phyloP scores from a whole-genome alignment of 2,797 vertebrate species.

The Gymnoscopelus microlampas region DNA sequence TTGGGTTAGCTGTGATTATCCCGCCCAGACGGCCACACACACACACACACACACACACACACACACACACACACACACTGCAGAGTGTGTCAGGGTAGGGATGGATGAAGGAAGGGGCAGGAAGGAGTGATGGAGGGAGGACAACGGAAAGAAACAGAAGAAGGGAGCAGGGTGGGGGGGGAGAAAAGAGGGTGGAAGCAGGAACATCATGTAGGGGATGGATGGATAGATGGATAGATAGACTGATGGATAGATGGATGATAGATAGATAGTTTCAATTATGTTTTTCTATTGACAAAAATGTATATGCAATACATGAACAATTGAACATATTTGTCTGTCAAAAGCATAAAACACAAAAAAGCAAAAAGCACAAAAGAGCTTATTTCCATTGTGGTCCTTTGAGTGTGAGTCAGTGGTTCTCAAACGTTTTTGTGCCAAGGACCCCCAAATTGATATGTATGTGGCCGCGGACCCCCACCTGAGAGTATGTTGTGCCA shows the following conservation, averaged over 20 bases:
- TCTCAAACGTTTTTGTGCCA: too few species aligned
- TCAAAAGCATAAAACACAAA: too few species aligned
- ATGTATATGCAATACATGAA: too few species aligned
- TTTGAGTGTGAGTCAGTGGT: too few species aligned
- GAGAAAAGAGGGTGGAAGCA: slow-evolving; percentile 26
- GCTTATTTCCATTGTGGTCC: too few species aligned
- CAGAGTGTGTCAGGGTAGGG: slow-evolving; percentile 64
- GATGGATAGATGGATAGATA: background rate
- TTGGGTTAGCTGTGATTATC: slow-evolving; percentile 99
- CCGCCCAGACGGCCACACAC: slow-evolving; percentile 84
- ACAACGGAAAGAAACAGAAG: slow-evolving; percentile 6
- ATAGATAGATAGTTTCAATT: too few species aligned
- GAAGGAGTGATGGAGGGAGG: slow-evolving; percentile 66
- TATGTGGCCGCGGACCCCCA: too few species aligned
- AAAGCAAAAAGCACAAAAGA: too few species aligned
- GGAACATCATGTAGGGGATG: slow-evolving; percentile 27
- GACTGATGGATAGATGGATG: background rate
- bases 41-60: slow-evolving; percentile 26
- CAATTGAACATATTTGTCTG: too few species aligned
- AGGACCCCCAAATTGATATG: too few species aligned
- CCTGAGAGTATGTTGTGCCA: too few species aligned
- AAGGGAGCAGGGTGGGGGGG: slow-evolving; percentile 37
- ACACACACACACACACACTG: slow-evolving; percentile 39
- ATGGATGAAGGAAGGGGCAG: slow-evolving; percentile 47
- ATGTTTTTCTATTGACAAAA: too few species aligned